Percentiles rank a stretch among this genome's conserved stretches.
These are phyloP conservation scores for Triplophysa tibetana DNA, from an alignment of 2,113 vertebrate species.

Conservation along the genomic window DNA sequence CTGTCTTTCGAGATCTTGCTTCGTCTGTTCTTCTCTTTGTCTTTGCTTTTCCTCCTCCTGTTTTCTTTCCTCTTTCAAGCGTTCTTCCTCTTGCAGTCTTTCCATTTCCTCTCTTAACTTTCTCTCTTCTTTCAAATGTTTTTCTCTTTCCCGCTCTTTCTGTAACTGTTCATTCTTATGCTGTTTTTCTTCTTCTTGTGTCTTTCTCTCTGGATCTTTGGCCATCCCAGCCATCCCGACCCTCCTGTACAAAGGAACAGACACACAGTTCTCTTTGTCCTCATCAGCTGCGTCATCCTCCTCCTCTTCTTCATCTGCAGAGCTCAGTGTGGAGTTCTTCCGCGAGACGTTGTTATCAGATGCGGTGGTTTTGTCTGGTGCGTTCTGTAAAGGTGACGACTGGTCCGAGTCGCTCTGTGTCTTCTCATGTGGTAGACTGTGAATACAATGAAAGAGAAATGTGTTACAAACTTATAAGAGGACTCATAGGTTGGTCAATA, in stretches of 20 bases:
- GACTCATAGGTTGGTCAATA: background rate
- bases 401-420: slow-evolving; percentile 4
- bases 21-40: slow-evolving; percentile 42
- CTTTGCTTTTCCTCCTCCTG: slow-evolving; percentile 6
- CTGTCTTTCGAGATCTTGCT: slow-evolving; percentile 21
- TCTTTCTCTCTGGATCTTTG: background rate
- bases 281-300: slow-evolving; percentile 28
- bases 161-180: background rate
- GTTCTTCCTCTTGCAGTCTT: background rate
- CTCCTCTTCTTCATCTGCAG: slow-evolving; percentile 53
- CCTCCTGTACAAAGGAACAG: background rate
- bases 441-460: background rate
- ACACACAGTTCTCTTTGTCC: background rate
- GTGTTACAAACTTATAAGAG: background rate
- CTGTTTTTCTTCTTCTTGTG: slow-evolving; percentile 18
- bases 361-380: background rate
- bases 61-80: background rate
- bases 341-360: slow-evolving; percentile 47
- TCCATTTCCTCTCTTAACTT: background rate
- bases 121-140: slow-evolving; percentile 3
- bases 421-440: slow-evolving; percentile 25
- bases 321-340: slow-evolving; percentile 59
- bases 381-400: background rate
- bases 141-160: slow-evolving; percentile 16
- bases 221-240: background rate